Base-by-base conservation (phyloP, 2,797 vertebrate species). In the Vultur gryphus region DNA sequence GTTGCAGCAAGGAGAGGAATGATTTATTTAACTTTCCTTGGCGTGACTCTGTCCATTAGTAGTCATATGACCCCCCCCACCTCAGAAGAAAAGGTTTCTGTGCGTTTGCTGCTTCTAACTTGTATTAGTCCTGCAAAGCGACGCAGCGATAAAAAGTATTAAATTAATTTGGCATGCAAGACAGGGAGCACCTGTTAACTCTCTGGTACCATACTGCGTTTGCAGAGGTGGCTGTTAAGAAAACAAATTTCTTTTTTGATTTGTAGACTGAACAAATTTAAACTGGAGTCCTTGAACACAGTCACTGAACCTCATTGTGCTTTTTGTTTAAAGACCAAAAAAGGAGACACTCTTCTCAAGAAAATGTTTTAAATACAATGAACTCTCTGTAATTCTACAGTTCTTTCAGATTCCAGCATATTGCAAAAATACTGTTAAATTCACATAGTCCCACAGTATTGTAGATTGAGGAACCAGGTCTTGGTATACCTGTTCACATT, bases 161-260 rank as follows among this genome's bases (percentile, higher is more conserved):
- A 91, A 55, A 83, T 89, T 67, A 76, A 84, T 94, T 93, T 94
- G 84, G 58, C 79, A 94, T 81, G 79, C 94, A 88, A 95, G 93
- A 80, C 81, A 82, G 77, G 81, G 55, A 96, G 76, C 54, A 81
- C 84, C 82, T 93, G 89, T 81, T 94, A 95, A 82, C 83, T 87
- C 69, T 59, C 61, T 91, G 87, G 39, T 95, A 84, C 84, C 73
- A 88, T 24, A 35, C 43, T 4, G 7, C 48, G 6, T 92, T 96
- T 95, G 92, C 96, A 97, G 94, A 95, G 84, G 82, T 86, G 72
- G 76, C 65, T 94, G 89, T 88, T 92, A 95, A 94, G 95, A 93
- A 96, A 97, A 97, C 89, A 97, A 85, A 89, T 92, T 92, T 93
- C 51, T 88, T 94, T 95, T 96, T 93, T 96, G 89, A 89, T 87